These are phyloP conservation scores for Agrypnus murinus DNA, from an alignment of 2,888 invertebrate genomes.

Conservation along the genomic window DNA sequence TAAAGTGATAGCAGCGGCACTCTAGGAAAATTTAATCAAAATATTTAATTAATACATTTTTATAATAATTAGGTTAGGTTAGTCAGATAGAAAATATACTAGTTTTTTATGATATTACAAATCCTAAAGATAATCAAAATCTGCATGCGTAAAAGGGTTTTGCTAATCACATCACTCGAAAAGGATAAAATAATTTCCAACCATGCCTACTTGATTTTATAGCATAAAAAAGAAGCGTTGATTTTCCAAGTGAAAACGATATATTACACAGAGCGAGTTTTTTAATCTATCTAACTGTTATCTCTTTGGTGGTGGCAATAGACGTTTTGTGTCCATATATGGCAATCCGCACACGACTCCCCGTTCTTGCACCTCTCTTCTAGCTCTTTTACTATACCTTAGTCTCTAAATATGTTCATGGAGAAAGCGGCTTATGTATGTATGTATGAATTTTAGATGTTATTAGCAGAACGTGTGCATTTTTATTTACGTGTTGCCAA, in stretches of 20 bases:
- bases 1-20: background rate
- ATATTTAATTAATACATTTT: no score
- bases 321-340: constrained; percentile 37
- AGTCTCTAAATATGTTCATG: background rate
- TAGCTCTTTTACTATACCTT: no score
- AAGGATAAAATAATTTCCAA: no score
- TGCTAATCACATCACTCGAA: no score
- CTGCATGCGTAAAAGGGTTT: no score
- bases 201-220: no score
- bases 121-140: no score
- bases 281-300: constrained; percentile 26
- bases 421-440: constrained; percentile 29
- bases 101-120: no score
- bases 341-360: constrained; percentile 33
- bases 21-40: no score
- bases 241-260: constrained; percentile 38
- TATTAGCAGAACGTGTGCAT: no score
- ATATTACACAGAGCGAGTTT: background rate
- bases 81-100: no score
- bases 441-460: constrained; percentile 24
- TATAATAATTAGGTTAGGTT: no score
- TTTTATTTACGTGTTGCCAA: background rate
- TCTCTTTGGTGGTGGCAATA: constrained; percentile 12
- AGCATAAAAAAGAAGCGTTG: constrained; percentile 8
- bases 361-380: constrained; percentile 27